Evolutionary conservation across 2,113 vertebrate genomes (phyloP).

Genomic region (Panthera leo): DNA sequence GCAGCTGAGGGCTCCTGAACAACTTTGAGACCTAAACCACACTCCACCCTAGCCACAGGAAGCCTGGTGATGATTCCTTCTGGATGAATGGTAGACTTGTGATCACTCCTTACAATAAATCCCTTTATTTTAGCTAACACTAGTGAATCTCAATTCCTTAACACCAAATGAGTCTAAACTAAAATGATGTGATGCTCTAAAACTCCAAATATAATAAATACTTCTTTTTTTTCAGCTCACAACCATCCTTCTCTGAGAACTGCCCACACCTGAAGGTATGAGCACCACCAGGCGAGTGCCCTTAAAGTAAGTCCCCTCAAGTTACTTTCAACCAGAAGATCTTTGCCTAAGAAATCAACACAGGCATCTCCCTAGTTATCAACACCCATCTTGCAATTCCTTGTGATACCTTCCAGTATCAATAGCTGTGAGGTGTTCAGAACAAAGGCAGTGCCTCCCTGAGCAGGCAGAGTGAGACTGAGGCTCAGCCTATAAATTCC

Average conservation of each 20-base stretch:
- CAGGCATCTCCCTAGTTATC: neutral
- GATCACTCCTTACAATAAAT: neutral
- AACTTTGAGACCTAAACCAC: neutral
- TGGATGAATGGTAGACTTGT: neutral
- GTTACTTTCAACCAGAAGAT: neutral
- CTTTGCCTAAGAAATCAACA: neutral
- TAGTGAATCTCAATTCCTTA: neutral
- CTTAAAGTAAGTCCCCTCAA: neutral
- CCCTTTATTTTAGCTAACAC: neutral
- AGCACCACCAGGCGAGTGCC: neutral
- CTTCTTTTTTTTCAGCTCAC: neutral
- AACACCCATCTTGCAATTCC: neutral
- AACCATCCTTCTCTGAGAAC: neutral
- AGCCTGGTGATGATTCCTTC: neutral
- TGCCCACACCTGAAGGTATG: neutral
- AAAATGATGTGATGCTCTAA: conserved; percentile 11
- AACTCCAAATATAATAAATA: neutral
- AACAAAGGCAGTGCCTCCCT: neutral
- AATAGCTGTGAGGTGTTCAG: neutral
- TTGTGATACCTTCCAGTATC: neutral
- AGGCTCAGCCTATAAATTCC: neutral
- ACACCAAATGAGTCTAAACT: neutral
- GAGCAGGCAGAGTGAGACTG: neutral
- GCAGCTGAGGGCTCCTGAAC: neutral
- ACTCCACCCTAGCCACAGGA: neutral